Base-by-base conservation (phyloP, 2,113 vertebrate genomes). In the Prochilodus magdalenae region DNA sequence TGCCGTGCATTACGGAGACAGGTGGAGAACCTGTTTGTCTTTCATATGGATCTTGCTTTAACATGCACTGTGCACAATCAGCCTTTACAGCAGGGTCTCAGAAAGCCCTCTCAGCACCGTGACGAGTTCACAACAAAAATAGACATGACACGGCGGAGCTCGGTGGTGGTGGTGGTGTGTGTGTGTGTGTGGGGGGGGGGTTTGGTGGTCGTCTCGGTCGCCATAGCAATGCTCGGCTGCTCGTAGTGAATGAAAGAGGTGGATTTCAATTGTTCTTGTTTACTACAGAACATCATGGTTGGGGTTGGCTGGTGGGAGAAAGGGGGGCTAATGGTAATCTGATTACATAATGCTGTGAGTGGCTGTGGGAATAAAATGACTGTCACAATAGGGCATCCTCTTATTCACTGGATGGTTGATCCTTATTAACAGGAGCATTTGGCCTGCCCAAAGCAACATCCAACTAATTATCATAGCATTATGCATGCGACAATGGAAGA, bases 161-260 rank as follows among this genome's bases (percentile, higher is more conserved):
- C n/a, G n/a, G n/a, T n/a, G n/a, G n/a, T n/a, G n/a, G n/a, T n/a
- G n/a, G n/a, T n/a, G n/a, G n/a, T n/a, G n/a, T n/a, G n/a, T n/a
- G n/a, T n/a, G n/a, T n/a, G n/a, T n/a, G n/a, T n/a, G n/a, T n/a
- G n/a, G n/a, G n/a, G n/a, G n/a, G n/a, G n/a, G n/a, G n/a, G n/a
- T n/a, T n/a, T n/a, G n/a, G n/a, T n/a, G 29, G 70, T 79, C 63
- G 80, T 67, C 66, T 18, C n/a, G 66, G 81, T 80, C 53, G 77
- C 71, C 84, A 83, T 86, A 81, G 84, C 44, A 40, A 80, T 73
- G 60, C 30, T 22, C 22, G 20, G 57, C 15, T 75, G 5, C 36
- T 79, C 36, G 20, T 13, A 13, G 30, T 73, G 51, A 44, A 59
- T 26, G 70, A 80, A 53, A 26, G 15, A 74, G 15, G 29, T 11